phyloP scores from a whole-genome alignment of 64 coral and sea anemone genomes.

The Montipora sp. region DNA sequence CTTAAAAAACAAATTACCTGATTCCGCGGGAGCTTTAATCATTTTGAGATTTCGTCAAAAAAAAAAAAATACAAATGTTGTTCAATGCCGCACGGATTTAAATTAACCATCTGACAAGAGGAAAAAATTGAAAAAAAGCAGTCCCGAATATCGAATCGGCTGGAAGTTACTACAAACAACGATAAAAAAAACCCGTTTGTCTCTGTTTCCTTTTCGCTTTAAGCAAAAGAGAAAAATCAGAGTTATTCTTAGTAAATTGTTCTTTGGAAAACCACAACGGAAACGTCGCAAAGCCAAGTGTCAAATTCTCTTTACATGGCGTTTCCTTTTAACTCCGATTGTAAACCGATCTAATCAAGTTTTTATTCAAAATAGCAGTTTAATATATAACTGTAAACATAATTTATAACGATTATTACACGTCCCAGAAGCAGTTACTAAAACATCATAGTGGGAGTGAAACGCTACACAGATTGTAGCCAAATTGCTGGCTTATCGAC shows the following conservation, averaged over 20 bases:
- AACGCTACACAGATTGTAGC: too few species aligned
- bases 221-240: neutral
- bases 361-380: too few species aligned
- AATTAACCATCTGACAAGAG: neutral
- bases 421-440: too few species aligned
- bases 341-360: too few species aligned
- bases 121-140: neutral
- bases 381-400: too few species aligned
- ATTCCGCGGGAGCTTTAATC: neutral
- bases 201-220: neutral
- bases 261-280: neutral
- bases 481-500: too few species aligned
- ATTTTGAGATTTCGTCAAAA: neutral
- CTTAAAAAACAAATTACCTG: neutral
- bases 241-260: neutral
- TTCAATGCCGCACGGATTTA: neutral
- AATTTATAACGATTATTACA: too few species aligned
- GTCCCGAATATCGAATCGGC: neutral
- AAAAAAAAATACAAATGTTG: neutral
- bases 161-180: slow-evolving; percentile 3
- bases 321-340: neutral
- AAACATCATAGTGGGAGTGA: too few species aligned
- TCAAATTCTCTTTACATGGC: neutral
- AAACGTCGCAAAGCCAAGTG: neutral
- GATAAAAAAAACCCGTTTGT: neutral